These are phyloP conservation scores for Merops nubicus DNA, from an alignment of 2,113 vertebrate species.

Conservation along the genomic window DNA sequence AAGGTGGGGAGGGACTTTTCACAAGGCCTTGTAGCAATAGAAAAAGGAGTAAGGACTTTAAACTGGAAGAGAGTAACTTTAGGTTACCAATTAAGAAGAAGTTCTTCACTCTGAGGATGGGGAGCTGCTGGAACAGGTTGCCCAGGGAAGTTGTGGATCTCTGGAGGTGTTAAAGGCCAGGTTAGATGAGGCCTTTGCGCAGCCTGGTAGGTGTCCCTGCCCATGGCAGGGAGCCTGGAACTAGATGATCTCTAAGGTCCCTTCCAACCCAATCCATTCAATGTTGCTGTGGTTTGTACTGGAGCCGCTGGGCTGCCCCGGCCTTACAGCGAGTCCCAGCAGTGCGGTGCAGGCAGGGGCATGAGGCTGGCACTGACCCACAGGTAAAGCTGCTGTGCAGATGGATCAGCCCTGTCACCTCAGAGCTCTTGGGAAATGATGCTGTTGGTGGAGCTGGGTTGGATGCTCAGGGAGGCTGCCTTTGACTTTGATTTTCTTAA, in stretches of 20 bases:
- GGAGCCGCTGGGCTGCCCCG: not conserved
- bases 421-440: not conserved
- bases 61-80: too few relatives aligned
- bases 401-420: accelerated
- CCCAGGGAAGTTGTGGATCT: too few relatives aligned
- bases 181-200: not conserved
- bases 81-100: too few relatives aligned
- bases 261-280: not conserved
- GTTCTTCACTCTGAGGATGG: too few relatives aligned
- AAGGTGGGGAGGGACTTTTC: too few relatives aligned
- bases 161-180: not conserved
- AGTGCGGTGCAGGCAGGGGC: not conserved
- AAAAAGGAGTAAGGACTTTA: too few relatives aligned
- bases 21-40: too few relatives aligned
- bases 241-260: not conserved
- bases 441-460: not conserved
- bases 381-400: not conserved
- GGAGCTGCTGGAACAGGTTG: too few relatives aligned
- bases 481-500: not conserved
- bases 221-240: not conserved
- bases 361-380: accelerated
- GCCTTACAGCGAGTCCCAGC: not conserved
- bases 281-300: too few relatives aligned
- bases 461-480: not conserved
- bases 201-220: not conserved